Percentiles rank a stretch among this genome's conserved stretches.
These are phyloP conservation scores for Drosophila subpulchrella DNA, from an alignment of 1,140 invertebrate genomes.

Conservation along the genomic window DNA sequence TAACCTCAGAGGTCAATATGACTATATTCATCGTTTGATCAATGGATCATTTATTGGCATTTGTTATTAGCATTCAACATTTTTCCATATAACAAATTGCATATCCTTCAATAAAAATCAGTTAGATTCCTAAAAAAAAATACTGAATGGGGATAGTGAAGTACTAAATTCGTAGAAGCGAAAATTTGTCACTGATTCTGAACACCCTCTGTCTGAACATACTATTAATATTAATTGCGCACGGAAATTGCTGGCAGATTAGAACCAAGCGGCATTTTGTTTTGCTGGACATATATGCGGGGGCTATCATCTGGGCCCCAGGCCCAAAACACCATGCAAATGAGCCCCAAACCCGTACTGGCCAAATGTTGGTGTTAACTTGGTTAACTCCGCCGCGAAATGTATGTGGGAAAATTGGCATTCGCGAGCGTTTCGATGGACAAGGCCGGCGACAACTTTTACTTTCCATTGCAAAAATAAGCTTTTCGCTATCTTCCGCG, in stretches of 20 bases:
- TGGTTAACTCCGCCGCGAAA: constrained; percentile 51
- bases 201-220: no score
- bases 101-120: no score
- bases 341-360: constrained; percentile 38
- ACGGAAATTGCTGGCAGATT: constrained; percentile 69
- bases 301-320: constrained; percentile 59
- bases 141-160: no score
- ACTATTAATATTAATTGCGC: constrained; percentile 55
- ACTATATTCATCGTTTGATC: no score
- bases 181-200: no score
- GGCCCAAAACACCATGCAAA: constrained; percentile 76
- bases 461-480: constrained; percentile 66
- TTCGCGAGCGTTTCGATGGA: constrained; percentile 59
- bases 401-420: constrained; percentile 81
- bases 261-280: constrained; percentile 55
- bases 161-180: no score
- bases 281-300: constrained; percentile 45
- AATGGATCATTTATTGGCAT: no score
- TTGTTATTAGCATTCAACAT: no score
- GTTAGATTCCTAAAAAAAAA: no score
- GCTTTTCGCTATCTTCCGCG: constrained; percentile 67
- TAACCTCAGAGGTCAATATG: no score
- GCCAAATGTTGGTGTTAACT: constrained; percentile 76
- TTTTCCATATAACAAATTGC: no score
- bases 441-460: constrained; percentile 73